A percentile compares a stretch with the other conserved stretches of the same genome.
These are phyloP conservation scores for Drosophila mimetica DNA, from an alignment of 2,888 invertebrate genomes.

Conservation along the genomic window DNA sequence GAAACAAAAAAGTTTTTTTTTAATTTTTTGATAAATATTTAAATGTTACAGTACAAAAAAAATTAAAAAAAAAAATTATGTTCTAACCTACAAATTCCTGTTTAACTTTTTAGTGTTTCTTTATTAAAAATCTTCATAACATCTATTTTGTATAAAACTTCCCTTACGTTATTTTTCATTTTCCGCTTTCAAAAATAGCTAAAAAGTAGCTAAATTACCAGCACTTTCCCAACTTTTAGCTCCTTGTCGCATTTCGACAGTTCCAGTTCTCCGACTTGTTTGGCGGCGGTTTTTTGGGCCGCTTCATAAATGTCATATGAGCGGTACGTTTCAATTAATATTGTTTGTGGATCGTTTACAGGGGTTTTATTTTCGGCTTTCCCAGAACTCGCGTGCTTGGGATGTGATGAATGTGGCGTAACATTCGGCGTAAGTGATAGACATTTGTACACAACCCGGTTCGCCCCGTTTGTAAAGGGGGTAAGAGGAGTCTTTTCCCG, in stretches of 20 bases:
- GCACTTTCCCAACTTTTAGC: not conserved
- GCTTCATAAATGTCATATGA: conserved; percentile 76
- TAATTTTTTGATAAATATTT: no score
- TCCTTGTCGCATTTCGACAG: conserved; percentile 6
- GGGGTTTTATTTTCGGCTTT: conserved; percentile 37
- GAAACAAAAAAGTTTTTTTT: no score
- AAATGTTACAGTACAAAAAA: no score
- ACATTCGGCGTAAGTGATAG: conserved; percentile 60
- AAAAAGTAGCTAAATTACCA: conserved; percentile 2
- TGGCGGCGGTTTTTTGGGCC: conserved; percentile 30
- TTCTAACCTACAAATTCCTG: no score
- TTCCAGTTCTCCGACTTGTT: conserved; percentile 22
- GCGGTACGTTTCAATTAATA: conserved; percentile 76
- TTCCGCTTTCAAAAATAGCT: no score
- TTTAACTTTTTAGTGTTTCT: no score
- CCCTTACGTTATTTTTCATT: no score
- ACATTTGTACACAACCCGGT: conserved; percentile 54
- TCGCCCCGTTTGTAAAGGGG: not conserved
- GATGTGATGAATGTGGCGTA: conserved; percentile 65
- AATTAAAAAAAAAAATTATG: no score
- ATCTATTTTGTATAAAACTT: no score
- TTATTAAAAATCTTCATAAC: no score
- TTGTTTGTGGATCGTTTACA: conserved; percentile 56
- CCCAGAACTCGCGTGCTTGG: conserved; percentile 59
- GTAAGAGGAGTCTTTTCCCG: conserved; percentile 13